A percentile compares a stretch with the other conserved stretches of the same genome.
Evolutionary conservation across 1,140 invertebrate genomes (phyloP).

Genomic region (Drosophila trapezifrons): DNA sequence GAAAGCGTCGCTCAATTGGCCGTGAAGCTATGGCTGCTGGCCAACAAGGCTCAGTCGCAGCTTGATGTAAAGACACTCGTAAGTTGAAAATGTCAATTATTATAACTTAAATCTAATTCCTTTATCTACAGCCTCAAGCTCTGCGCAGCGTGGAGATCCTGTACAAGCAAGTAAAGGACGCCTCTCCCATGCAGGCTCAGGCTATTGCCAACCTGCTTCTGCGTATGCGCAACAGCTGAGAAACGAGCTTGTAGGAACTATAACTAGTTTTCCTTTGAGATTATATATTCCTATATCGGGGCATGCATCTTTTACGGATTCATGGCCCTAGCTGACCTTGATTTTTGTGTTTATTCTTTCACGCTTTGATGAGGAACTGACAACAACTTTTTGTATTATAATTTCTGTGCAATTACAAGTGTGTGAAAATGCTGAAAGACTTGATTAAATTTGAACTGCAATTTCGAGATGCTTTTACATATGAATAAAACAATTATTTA

Average conservation of each 20-base stretch:
- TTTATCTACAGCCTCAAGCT: constrained; percentile 54
- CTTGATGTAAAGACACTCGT: constrained; percentile 74
- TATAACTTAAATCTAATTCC: no score
- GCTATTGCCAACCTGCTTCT: constrained; percentile 66
- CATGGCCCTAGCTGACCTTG: constrained; percentile 3
- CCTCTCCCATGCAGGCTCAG: constrained; percentile 58
- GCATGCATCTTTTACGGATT: constrained; percentile 44
- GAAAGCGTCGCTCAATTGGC: constrained; percentile 87
- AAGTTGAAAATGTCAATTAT: not conserved
- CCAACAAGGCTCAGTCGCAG: constrained; percentile 86
- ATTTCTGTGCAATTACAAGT: constrained; percentile 46
- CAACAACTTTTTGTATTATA: constrained; percentile 27
- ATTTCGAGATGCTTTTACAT: constrained; percentile 13
- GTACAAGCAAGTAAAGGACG: constrained; percentile 66
- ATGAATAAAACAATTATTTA: constrained; percentile 12
- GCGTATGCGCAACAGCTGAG: constrained; percentile 69
- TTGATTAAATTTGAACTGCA: constrained; percentile 18
- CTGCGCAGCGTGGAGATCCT: constrained; percentile 63
- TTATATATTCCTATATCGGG: constrained; percentile 24
- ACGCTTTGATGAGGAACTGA: constrained; percentile 25
- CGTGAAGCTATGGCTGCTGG: constrained; percentile 91
- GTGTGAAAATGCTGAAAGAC: constrained; percentile 9
- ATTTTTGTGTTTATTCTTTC: constrained; percentile 20
- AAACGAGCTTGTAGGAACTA: constrained; percentile 21
- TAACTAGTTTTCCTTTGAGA: constrained; percentile 15